A percentile compares a stretch with the other conserved stretches of the same genome.
These are phyloP conservation scores for Philotrypesis tridentata DNA, from an alignment of 1,140 invertebrate genomes.

Conservation along the genomic window DNA sequence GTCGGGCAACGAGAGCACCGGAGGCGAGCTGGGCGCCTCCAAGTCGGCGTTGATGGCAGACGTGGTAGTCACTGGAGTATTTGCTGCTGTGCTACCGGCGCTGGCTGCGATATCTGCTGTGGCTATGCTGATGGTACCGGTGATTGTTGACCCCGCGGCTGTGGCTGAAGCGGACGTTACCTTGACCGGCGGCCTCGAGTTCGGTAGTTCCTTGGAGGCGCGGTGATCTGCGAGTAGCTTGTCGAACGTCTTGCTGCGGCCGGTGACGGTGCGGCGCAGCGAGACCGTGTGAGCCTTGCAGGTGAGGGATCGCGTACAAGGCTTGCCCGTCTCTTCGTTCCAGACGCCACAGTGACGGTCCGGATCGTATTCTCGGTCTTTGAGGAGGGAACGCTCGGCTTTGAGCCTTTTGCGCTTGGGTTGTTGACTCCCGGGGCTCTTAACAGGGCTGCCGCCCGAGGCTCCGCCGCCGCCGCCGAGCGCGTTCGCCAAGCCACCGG, in stretches of 20 bases:
- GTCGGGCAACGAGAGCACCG: slow-evolving; percentile 70
- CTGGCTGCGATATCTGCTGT: slow-evolving; percentile 59
- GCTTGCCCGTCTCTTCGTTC: slow-evolving; percentile 80
- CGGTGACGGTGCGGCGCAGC: slow-evolving; percentile 81
- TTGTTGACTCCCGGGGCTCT: slow-evolving; percentile 64
- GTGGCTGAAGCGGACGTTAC: slow-evolving; percentile 60
- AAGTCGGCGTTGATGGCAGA: slow-evolving; percentile 48
- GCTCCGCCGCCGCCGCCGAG: slow-evolving; percentile 39
- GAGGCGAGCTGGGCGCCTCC: slow-evolving; percentile 68
- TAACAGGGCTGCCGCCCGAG: slow-evolving; percentile 61
- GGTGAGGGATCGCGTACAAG: slow-evolving; percentile 87
- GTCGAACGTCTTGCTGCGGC: slow-evolving; percentile 86
- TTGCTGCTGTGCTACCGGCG: slow-evolving; percentile 62
- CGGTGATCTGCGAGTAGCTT: slow-evolving; percentile 85
- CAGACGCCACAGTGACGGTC: slow-evolving; percentile 88
- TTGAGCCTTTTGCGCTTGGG: slow-evolving; percentile 75
- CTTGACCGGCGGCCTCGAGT: slow-evolving; percentile 62
- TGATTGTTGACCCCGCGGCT: slow-evolving; percentile 46
- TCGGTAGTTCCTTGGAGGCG: slow-evolving; percentile 76
- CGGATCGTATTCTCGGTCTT: slow-evolving; percentile 85
- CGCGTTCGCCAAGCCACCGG: slow-evolving; percentile 45
- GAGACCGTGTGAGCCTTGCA: slow-evolving; percentile 89
- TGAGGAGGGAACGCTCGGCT: slow-evolving; percentile 76
- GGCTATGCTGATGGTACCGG: slow-evolving; percentile 51
- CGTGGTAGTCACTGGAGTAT: not conserved